phyloP scores from a whole-genome alignment of 2,888 invertebrate genomes.

The Thymelicus sylvestris region DNA sequence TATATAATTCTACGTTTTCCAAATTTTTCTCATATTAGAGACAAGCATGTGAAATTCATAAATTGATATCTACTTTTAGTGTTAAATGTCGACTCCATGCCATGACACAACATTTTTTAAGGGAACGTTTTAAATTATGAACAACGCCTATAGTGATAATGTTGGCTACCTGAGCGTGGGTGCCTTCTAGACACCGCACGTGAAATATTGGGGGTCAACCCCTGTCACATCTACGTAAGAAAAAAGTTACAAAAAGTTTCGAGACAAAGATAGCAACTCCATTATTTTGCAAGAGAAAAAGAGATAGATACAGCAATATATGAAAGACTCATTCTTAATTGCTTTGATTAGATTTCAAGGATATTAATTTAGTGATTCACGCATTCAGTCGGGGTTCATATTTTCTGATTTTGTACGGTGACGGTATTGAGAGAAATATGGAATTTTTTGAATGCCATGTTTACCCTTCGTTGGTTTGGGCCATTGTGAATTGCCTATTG shows the following conservation, averaged over 20 bases:
- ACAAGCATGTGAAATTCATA: no score
- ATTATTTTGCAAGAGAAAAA: slow-evolving; percentile 44
- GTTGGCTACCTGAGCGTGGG: slow-evolving; percentile 82
- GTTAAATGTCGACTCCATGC: slow-evolving; percentile 50
- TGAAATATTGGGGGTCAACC: slow-evolving; percentile 80
- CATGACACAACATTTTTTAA: slow-evolving; percentile 44
- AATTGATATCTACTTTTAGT: background rate
- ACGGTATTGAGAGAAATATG: slow-evolving; percentile 63
- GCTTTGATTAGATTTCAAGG: slow-evolving; percentile 83
- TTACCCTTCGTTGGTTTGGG: slow-evolving; percentile 74
- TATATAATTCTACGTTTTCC: background rate
- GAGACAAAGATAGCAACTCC: slow-evolving; percentile 47
- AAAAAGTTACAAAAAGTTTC: slow-evolving; percentile 57
- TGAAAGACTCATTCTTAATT: slow-evolving; percentile 76
- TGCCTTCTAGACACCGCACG: slow-evolving; percentile 70
- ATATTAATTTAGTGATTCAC: slow-evolving; percentile 82
- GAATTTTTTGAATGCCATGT: slow-evolving; percentile 70
- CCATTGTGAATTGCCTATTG: slow-evolving; percentile 67
- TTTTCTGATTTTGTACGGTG: slow-evolving; percentile 78
- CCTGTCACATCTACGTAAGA: slow-evolving; percentile 78
- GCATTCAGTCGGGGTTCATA: slow-evolving; percentile 77
- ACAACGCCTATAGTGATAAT: slow-evolving; percentile 79
- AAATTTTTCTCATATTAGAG: no score
- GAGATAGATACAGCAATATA: slow-evolving; percentile 50
- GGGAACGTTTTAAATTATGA: slow-evolving; percentile 65